Evolutionary conservation across 1,140 invertebrate genomes (phyloP).

Genomic region (Papilio dardanus): DNA sequence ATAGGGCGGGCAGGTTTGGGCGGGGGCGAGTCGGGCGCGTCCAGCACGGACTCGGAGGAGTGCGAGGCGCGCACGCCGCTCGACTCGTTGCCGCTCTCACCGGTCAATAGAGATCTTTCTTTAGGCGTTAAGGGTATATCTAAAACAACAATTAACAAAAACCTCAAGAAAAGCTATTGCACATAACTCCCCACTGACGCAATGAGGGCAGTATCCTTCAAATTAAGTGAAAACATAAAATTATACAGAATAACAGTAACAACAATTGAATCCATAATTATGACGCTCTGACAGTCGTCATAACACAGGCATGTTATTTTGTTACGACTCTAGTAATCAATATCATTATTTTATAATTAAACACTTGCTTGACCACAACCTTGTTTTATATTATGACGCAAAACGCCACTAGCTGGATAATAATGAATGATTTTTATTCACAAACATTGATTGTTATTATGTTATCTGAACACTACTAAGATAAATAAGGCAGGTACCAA

Average conservation of each 20-base stretch:
- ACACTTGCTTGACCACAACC: not conserved
- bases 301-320: not conserved
- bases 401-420: too few relatives aligned
- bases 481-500: conserved; percentile 41
- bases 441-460: too few relatives aligned
- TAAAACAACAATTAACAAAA: conserved; percentile 48
- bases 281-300: too few relatives aligned
- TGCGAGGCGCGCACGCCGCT: conserved; percentile 83
- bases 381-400: not conserved
- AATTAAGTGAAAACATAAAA: not conserved
- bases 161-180: not conserved
- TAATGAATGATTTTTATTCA: too few relatives aligned
- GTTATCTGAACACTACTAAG: too few relatives aligned
- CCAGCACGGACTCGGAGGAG: conserved; percentile 88
- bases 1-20: conserved; percentile 94
- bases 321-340: not conserved
- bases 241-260: too few relatives aligned
- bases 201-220: not conserved
- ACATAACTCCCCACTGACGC: not conserved
- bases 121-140: conserved; percentile 93
- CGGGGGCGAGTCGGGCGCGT: conserved; percentile 84
- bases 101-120: conserved; percentile 86
- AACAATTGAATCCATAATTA: too few relatives aligned
- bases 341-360: not conserved
- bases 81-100: conserved; percentile 55